A percentile compares a stretch with the other conserved stretches of the same genome.
Evolutionary conservation across 2,888 invertebrate species (phyloP).

Genomic region (Eulithis testata): DNA sequence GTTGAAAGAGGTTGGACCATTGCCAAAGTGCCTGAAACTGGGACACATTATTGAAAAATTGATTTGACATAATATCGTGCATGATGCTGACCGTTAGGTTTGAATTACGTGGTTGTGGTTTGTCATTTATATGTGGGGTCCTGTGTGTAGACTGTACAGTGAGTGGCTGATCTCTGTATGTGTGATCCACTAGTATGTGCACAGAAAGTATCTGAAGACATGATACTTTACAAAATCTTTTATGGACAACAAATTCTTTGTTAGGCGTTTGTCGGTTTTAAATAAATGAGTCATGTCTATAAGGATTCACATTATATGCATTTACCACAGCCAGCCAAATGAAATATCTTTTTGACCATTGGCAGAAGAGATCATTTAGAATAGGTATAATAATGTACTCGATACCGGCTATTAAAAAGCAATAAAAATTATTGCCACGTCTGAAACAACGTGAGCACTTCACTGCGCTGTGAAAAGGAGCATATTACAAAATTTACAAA

Average conservation of each 20-base stretch:
- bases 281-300: constrained; percentile 22
- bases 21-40: constrained; percentile 70
- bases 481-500: not conserved
- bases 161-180: constrained; percentile 19
- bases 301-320: constrained; percentile 30
- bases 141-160: not conserved
- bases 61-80: constrained; percentile 67
- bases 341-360: constrained; percentile 53
- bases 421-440: constrained; percentile 55
- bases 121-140: constrained; percentile 16
- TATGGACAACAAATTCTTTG: constrained; percentile 1
- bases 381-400: constrained; percentile 45
- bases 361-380: constrained; percentile 46
- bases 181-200: not conserved
- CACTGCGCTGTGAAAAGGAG: constrained; percentile 24
- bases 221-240: not conserved
- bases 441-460: constrained; percentile 44
- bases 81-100: constrained; percentile 55
- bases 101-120: constrained; percentile 44
- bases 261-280: not conserved
- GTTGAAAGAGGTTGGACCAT: constrained; percentile 66
- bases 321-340: constrained; percentile 42
- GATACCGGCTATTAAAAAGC: constrained; percentile 56
- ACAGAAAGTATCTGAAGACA: not conserved
- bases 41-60: constrained; percentile 77